Evolutionary conservation across 2,797 vertebrate genomes (phyloP), one percentile per base, ranked within the genome.

Genomic region (Sebastolobus alascanus): DNA sequence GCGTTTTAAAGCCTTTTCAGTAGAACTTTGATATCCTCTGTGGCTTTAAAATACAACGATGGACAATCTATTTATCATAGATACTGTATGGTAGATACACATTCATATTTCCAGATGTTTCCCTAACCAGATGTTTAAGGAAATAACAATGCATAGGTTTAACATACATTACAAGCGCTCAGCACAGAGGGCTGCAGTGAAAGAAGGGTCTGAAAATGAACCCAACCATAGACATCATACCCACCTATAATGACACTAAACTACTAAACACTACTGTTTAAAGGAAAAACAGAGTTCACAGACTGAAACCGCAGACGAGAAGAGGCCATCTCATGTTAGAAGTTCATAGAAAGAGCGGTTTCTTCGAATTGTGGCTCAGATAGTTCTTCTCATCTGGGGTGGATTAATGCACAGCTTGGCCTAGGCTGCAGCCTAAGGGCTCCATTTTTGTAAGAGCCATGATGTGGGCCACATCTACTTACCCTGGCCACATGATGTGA

Each of bases 291-390:
- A 31, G 3, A 38, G 11, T 71, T 73, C 4, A 54, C 43, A 37
- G 3, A 35, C 3, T n/a, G 6, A 63, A 83, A 80, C 70, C 56
- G 43, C 59, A 82, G 35, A 5, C 18, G 4, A 20, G 12, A 61
- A 18, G 59, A 25, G 2, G 20, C 9, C 37, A 12, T 37, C 33
- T 52, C 72, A 64, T 66, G 27, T 68, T 20, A 29, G n/a, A 29
- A 33, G 43, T 70, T 87, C 64, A 40, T 22, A 82, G 55, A 46
- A 64, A 70, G 58, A 64, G 63, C 74, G 31, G 52, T 75, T 91
- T 79, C 78, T 72, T 60, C 1, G 4, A 90, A 75, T 22, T 67
- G 79, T 80, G 58, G 70, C 9, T 14, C 79, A 37, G 35, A 76
- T 75, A 80, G 59, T 64, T 87, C 58, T 35, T 22, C 37, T 77